Conservation (phyloP, 2,888 invertebrate species). For the Tenthredo livida region DNA sequence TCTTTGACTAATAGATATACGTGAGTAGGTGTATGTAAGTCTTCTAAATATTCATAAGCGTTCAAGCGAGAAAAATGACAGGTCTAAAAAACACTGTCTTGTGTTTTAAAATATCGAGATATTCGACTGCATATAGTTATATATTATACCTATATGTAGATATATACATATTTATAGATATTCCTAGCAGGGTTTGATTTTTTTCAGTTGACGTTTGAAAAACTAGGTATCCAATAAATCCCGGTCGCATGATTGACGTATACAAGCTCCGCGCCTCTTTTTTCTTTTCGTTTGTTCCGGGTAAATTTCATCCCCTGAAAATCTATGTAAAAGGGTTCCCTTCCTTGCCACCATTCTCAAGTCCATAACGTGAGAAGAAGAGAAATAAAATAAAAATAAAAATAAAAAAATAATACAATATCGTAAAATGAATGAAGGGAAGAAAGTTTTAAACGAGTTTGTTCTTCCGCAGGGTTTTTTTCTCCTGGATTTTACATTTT, state of each 20-base stretch:
- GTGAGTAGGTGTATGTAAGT: background rate
- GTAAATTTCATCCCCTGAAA: background rate
- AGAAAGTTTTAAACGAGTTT: conserved; percentile 26
- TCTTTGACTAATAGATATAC: conserved; percentile 42
- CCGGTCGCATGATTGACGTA: background rate
- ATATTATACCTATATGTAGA: conserved; percentile 11
- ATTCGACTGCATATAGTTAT: background rate
- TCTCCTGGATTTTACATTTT: background rate
- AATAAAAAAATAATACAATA: background rate
- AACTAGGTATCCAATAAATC: conserved; percentile 3
- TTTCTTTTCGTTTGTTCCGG: background rate
- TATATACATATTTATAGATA: conserved; percentile 28
- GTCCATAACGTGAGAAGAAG: background rate
- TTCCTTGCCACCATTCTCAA: background rate
- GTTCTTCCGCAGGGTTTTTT: background rate
- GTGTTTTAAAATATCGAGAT: conserved; percentile 38
- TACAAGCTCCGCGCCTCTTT: background rate
- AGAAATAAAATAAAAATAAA: background rate
- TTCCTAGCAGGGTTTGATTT: conserved; percentile 1
- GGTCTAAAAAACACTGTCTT: conserved; percentile 18
- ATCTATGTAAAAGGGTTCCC: background rate
- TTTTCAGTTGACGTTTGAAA: conserved; percentile 20
- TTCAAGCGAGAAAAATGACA: conserved; percentile 50
- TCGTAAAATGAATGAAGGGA: background rate
- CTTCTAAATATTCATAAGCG: conserved; percentile 49